Conservation (phyloP, 2,113 vertebrate species). For the Phasianus colchicus region DNA sequence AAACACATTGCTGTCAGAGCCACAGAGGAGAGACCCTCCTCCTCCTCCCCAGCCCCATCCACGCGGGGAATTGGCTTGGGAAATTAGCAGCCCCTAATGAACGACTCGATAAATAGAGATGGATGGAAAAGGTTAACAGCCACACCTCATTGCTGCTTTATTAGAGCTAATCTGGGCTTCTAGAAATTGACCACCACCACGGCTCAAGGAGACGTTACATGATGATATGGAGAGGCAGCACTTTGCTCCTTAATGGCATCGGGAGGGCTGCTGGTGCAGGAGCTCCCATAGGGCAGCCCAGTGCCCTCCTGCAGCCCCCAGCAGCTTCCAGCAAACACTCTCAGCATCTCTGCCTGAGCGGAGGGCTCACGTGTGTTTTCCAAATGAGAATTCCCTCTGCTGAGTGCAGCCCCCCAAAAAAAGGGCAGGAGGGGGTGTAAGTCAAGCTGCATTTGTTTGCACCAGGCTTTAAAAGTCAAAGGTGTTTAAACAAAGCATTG, state of each 20-base stretch:
- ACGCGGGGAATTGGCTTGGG: conserved; percentile 55
- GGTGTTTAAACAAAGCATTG: neutral
- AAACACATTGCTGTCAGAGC: conserved; percentile 26
- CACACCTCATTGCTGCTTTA: conserved; percentile 38
- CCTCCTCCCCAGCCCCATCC: neutral
- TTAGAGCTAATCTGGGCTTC: conserved; percentile 13
- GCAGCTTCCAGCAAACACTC: no score
- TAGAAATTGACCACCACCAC: neutral
- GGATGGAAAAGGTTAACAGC: conserved; percentile 58
- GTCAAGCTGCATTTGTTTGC: neutral
- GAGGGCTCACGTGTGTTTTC: neutral
- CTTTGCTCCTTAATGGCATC: no score
- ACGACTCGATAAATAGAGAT: conserved; percentile 73
- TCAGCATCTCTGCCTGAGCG: no score
- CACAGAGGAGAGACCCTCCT: neutral
- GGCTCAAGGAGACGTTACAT: neutral
- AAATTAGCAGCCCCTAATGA: conserved; percentile 68
- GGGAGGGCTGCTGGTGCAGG: no score
- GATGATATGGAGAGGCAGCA: neutral
- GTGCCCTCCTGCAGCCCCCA: no score
- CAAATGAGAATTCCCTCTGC: neutral
- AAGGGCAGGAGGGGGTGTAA: neutral
- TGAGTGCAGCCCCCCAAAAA: neutral
- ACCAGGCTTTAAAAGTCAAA: conserved; percentile 2
- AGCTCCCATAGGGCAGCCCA: no score